Evolutionary conservation across 1,140 invertebrate species (phyloP).

Genomic region (Calosoma granatense): DNA sequence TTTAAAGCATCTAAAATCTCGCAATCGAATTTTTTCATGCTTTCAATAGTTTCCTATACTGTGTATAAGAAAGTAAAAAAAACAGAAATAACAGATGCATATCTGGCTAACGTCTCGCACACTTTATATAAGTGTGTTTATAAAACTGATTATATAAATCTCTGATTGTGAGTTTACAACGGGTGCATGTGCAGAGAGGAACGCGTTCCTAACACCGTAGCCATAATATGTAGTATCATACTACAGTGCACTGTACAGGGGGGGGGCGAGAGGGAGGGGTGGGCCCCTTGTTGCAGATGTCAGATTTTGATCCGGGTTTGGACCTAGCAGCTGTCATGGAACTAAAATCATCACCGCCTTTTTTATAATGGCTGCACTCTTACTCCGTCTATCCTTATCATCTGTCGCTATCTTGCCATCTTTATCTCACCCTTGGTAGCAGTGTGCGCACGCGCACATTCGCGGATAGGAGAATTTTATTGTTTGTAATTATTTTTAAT

Average conservation of each 20-base stretch:
- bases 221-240: too few species aligned
- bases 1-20: too few species aligned
- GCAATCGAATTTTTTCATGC: too few species aligned
- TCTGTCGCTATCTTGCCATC: not conserved
- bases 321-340: not conserved
- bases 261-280: not conserved
- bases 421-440: not conserved
- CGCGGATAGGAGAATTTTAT: not conserved
- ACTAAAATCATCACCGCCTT: conserved; percentile 7
- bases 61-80: too few species aligned
- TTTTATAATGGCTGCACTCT: conserved; percentile 2
- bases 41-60: too few species aligned
- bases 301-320: conserved; percentile 6
- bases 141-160: conserved; percentile 4
- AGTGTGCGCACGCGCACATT: too few species aligned
- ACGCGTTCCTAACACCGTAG: not conserved
- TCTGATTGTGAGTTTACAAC: not conserved
- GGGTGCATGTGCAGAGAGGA: not conserved
- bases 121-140: not conserved
- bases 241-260: not conserved
- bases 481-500: not conserved
- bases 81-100: too few species aligned
- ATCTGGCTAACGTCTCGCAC: not conserved
- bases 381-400: not conserved
- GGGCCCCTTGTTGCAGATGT: conserved; percentile 1